Conservation (phyloP, 2,888 invertebrate species). For the Listrodromus nycthemerus region DNA sequence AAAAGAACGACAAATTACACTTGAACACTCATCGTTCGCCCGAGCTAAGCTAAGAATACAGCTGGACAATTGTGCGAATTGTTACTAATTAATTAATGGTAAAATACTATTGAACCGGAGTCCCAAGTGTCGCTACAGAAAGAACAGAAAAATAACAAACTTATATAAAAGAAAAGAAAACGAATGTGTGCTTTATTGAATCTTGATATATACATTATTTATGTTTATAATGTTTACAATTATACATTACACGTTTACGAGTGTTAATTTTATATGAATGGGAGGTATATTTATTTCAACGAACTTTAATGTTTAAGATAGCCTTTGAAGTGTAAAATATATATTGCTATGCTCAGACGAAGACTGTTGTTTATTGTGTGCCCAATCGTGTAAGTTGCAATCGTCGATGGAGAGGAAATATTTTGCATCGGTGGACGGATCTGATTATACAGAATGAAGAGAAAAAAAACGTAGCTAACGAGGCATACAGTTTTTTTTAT, state of each 20-base stretch:
- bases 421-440: constrained; percentile 30
- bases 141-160: too few relatives aligned
- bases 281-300: constrained; percentile 64
- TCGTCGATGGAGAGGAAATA: not conserved
- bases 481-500: not conserved
- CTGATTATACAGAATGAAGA: not conserved
- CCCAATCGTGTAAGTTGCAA: constrained; percentile 7
- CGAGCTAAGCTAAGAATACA: constrained; percentile 12
- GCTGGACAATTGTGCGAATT: constrained; percentile 28
- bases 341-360: constrained; percentile 60
- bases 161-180: not conserved
- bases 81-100: constrained; percentile 26
- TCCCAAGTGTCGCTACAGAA: constrained; percentile 47
- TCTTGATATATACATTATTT: constrained; percentile 58
- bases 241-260: constrained; percentile 63
- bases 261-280: constrained; percentile 64
- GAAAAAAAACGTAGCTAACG: constrained; percentile 34
- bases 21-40: not conserved
- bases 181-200: constrained; percentile 61
- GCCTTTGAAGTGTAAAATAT: constrained; percentile 64
- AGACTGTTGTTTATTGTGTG: constrained; percentile 44
- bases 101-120: constrained; percentile 44
- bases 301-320: constrained; percentile 50
- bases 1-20: not conserved
- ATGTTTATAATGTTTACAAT: constrained; percentile 69